Base-by-base conservation (phyloP, 1,140 invertebrate species). In the Zaprionus tsacasi region DNA sequence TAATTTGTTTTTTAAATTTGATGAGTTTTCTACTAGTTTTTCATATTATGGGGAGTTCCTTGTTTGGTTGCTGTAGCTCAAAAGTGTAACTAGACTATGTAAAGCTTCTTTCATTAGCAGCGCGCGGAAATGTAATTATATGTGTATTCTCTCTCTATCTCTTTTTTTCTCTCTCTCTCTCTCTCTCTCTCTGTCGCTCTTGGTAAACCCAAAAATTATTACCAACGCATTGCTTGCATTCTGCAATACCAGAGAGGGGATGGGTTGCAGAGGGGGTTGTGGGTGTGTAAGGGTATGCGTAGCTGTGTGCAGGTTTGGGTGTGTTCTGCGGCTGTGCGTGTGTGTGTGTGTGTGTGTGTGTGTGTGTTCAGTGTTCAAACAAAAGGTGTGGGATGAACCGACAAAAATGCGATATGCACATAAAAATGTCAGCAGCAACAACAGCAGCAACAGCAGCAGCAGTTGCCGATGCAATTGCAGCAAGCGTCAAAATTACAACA, bases 351-450 rank as follows among this genome's bases (percentile, higher is more conserved):
- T 21, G 21, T 61, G 56, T 40, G 61, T 66, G 30, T 33, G 27
- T 52, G 10, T 73, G 56, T 68, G 48, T 48, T 35, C 52, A 43
- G 55, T 56, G 55, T 54, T 38, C 38, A 80, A 56, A 89, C 69
- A 81, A 80, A 76, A 81, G 58, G 85, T 88, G 85, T 88, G 85
- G 81, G 85, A 89, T 85, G 71, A 81, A 88, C 85, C 78, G 70
- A 83, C 83, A 85, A 89, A 83, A 89, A 89, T 83, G 70, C 81
- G 71, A 89, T 83, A 87, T 87, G 77, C 77, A 68, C 83, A 88
- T 79, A 82, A 78, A 78, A 79, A 76, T 70, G 73, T 63, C 63
- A 75, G 56, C 71, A 66, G 35, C 58, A 57, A 78, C 55, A 83
- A 57, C 72, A 30, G 38, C 38, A 27, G 7, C 45, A 33, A 25